These are phyloP conservation scores for Anoplopoma fimbria DNA, from an alignment of 2,113 vertebrate species.

Conservation along the genomic window DNA sequence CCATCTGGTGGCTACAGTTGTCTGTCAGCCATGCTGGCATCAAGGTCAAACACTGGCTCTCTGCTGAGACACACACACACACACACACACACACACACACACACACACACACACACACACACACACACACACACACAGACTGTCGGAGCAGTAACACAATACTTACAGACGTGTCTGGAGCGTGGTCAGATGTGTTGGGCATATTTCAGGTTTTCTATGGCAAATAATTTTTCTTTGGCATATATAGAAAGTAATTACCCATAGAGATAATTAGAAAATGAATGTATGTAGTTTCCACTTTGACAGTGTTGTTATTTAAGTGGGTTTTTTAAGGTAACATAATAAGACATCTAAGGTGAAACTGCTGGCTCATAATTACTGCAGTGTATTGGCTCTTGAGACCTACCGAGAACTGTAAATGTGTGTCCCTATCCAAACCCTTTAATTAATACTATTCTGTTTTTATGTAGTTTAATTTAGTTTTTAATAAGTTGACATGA, in stretches of 20 bases:
- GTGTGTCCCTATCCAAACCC: background rate
- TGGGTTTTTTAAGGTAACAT: background rate
- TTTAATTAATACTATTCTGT: background rate
- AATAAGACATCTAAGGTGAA: background rate
- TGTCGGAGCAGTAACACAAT: background rate
- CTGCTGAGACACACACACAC: conserved; percentile 22
- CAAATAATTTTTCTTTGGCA: background rate
- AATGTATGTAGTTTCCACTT: background rate
- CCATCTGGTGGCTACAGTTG: conserved; percentile 62
- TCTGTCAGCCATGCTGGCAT: conserved; percentile 50
- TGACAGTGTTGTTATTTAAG: background rate
- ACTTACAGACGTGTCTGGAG: no score
- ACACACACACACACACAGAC: no score
- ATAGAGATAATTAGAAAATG: background rate
- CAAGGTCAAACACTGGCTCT: conserved; percentile 54
- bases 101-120: no score
- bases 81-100: conserved; percentile 13
- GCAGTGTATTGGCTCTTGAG: background rate
- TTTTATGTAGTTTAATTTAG: background rate
- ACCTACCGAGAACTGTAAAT: background rate
- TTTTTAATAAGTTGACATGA: background rate
- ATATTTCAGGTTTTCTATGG: background rate
- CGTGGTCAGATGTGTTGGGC: no score
- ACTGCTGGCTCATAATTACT: background rate
- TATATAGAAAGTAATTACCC: background rate